phyloP scores from a whole-genome alignment of 2,113 vertebrate genomes.

The Nannospalax galili region DNA sequence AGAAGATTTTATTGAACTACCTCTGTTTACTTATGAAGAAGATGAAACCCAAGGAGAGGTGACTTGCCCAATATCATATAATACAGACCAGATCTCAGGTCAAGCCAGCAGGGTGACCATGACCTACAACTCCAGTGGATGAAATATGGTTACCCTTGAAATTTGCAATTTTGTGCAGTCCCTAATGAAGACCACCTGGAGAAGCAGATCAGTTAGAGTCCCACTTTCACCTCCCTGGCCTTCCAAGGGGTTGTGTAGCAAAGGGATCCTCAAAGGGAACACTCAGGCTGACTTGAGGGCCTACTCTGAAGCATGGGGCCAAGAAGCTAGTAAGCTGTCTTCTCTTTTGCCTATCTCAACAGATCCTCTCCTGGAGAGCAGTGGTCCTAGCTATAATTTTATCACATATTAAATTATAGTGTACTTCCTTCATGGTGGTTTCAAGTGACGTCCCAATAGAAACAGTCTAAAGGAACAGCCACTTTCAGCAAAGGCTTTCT shows the following conservation, averaged over 20 bases:
- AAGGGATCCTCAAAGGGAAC: not conserved
- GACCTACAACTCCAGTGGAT: not conserved
- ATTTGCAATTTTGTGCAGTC: not conserved
- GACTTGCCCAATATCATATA: not conserved
- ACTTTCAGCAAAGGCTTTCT: constrained; percentile 65
- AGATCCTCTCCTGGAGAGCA: constrained; percentile 48
- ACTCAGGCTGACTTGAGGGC: not conserved
- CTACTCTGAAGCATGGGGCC: not conserved
- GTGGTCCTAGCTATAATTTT: constrained; percentile 66
- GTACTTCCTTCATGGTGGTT: constrained; percentile 60
- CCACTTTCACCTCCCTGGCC: not conserved
- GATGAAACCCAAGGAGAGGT: not conserved
- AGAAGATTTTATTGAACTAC: not conserved
- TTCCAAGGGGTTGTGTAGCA: not conserved
- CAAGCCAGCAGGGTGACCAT: not conserved
- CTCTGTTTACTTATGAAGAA: constrained; percentile 9
- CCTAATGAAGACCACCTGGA: not conserved
- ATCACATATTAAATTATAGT: constrained; percentile 74
- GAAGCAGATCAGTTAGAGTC: not conserved
- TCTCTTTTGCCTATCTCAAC: constrained; percentile 11
- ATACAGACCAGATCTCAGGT: not conserved
- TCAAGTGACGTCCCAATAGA: constrained; percentile 66
- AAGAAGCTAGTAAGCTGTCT: not conserved
- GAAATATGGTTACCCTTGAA: not conserved
- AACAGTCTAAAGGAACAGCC: constrained; percentile 64